Conservation (phyloP, 1,140 invertebrate species). For the Episyrphus balteatus region DNA sequence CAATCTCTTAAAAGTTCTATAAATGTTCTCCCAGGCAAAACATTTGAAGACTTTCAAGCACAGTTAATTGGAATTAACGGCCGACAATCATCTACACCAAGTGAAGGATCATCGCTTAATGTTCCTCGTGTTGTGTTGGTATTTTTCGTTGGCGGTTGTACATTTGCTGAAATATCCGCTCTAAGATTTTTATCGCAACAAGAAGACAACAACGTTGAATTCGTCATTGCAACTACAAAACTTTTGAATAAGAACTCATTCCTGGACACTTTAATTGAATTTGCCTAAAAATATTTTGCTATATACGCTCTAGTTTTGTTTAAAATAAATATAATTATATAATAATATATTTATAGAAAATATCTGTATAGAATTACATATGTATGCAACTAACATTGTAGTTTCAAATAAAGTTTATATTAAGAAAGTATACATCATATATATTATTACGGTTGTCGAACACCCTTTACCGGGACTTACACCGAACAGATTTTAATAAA, state of each 20-base stretch:
- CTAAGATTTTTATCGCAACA: slow-evolving; percentile 83
- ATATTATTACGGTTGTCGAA: too few relatives aligned
- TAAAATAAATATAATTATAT: too few relatives aligned
- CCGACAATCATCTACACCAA: slow-evolving; percentile 46
- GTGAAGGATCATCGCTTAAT: slow-evolving; percentile 54
- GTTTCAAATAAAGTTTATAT: too few relatives aligned
- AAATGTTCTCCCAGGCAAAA: slow-evolving; percentile 45
- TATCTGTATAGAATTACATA: too few relatives aligned
- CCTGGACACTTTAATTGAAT: slow-evolving; percentile 38
- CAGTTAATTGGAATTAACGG: slow-evolving; percentile 39
- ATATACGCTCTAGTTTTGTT: too few relatives aligned
- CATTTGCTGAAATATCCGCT: slow-evolving; percentile 90
- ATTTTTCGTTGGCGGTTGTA: slow-evolving; percentile 93
- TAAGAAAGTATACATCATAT: too few relatives aligned
- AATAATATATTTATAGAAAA: too few relatives aligned
- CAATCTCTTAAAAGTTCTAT: slow-evolving; percentile 47
- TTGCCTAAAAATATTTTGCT: too few relatives aligned
- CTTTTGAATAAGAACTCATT: slow-evolving; percentile 85
- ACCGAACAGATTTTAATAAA: too few relatives aligned
- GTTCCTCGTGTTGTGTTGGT: slow-evolving; percentile 73
- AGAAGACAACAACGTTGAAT: slow-evolving; percentile 85
- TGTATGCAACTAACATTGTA: too few relatives aligned
- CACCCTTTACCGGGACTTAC: too few relatives aligned
- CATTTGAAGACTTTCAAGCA: slow-evolving; percentile 47
- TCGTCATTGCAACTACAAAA: slow-evolving; percentile 86